phyloP scores from a whole-genome alignment of 2,888 invertebrate genomes.

The Nycteola revayana region DNA sequence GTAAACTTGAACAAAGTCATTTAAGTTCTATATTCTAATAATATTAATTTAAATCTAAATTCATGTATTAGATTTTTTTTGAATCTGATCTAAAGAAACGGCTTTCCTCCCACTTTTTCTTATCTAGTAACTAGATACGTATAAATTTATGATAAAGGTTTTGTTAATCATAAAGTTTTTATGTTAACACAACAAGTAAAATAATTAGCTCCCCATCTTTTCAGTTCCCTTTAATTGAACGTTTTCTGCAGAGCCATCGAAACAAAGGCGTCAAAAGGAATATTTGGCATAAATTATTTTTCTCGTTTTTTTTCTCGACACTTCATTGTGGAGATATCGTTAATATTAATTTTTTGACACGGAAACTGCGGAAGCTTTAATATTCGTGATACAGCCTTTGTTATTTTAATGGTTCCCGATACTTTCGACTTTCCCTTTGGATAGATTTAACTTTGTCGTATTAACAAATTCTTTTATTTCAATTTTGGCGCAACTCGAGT shows the following conservation, averaged over 20 bases:
- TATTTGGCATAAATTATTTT: constrained; percentile 77
- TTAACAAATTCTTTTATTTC: constrained; percentile 12
- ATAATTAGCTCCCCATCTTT: constrained; percentile 26
- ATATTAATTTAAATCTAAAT: no score
- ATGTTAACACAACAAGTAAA: constrained; percentile 18
- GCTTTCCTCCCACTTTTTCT: no score
- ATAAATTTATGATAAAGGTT: no score
- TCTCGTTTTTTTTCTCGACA: constrained; percentile 62
- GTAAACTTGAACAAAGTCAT: no score
- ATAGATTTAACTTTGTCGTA: constrained; percentile 17
- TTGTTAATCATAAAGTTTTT: constrained; percentile 1
- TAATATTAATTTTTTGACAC: constrained; percentile 81
- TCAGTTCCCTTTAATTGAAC: constrained; percentile 60
- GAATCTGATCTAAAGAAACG: no score
- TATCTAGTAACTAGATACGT: no score
- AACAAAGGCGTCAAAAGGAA: constrained; percentile 76
- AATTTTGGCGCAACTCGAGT: constrained; percentile 2
- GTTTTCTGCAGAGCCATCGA: constrained; percentile 48
- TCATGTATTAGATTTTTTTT: no score
- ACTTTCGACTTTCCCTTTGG: constrained; percentile 34
- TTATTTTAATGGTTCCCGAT: constrained; percentile 67
- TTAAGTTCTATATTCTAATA: no score
- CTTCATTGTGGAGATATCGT: constrained; percentile 79
- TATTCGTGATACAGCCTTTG: constrained; percentile 73
- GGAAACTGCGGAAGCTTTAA: constrained; percentile 68